Conservation (phyloP, 2,113 vertebrate species). For the Proteles cristata region DNA sequence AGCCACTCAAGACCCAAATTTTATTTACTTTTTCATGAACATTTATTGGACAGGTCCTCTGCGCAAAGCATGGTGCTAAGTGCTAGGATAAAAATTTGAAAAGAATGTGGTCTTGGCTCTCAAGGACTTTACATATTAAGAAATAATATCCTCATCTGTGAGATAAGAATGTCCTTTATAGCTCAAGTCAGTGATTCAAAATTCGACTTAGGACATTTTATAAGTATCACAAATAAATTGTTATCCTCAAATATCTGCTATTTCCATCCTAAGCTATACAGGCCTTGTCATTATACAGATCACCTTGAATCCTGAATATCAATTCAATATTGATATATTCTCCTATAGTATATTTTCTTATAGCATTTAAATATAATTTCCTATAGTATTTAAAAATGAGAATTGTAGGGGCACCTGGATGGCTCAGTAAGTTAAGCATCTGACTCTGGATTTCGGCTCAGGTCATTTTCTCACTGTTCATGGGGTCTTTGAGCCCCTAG, state of each 20-base stretch:
- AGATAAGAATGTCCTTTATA: background rate
- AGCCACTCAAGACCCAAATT: background rate
- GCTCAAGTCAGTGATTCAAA: conserved; percentile 13
- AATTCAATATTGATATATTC: background rate
- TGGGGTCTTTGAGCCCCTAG: too few species aligned
- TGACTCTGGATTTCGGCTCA: too few species aligned
- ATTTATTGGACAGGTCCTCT: background rate
- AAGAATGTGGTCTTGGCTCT: background rate
- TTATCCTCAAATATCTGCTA: background rate
- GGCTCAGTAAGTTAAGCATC: too few species aligned
- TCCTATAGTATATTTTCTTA: background rate
- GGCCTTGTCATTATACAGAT: background rate
- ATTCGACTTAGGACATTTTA: background rate
- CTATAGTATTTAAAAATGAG: background rate
- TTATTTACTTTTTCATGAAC: background rate
- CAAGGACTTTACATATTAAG: conserved; percentile 11
- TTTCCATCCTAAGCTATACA: background rate
- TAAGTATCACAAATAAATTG: background rate
- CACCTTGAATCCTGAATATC: background rate
- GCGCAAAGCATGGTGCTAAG: background rate
- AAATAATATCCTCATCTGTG: conserved; percentile 31
- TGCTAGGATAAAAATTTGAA: background rate
- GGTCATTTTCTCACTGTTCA: too few species aligned
- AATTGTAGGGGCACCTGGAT: background rate
- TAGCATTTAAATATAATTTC: background rate